These are phyloP conservation scores for Paramormyrops kingsleyae DNA, from an alignment of 2,113 vertebrate species.

Conservation along the genomic window DNA sequence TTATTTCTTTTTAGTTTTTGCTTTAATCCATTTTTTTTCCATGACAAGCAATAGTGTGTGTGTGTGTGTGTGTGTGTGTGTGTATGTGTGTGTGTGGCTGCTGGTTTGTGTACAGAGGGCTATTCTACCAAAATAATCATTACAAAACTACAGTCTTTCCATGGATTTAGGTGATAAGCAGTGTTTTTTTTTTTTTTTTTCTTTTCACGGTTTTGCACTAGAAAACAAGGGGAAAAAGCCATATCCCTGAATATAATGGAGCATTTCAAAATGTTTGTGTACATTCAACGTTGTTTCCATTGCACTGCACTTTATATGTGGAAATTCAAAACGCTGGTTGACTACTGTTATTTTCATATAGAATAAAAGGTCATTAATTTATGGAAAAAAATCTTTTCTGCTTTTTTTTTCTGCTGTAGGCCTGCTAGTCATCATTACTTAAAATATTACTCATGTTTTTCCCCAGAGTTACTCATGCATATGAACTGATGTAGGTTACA, in stretches of 20 bases:
- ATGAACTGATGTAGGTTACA: background rate
- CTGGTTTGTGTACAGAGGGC: background rate
- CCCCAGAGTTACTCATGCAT: background rate
- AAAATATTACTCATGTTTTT: background rate
- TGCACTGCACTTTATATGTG: conserved; percentile 54
- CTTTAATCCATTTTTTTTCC: background rate
- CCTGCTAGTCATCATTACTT: background rate
- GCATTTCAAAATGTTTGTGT: conserved; percentile 17
- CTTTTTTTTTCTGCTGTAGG: background rate
- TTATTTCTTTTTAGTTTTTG: background rate
- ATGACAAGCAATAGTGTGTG: background rate
- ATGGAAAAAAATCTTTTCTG: background rate
- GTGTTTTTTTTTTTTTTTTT: background rate
- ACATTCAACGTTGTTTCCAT: conserved; percentile 11
- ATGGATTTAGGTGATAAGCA: background rate
- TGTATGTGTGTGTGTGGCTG: background rate
- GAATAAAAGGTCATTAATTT: conserved; percentile 39
- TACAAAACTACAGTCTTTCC: background rate
- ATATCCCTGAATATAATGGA: conserved; percentile 7
- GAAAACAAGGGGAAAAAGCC: conserved; percentile 7
- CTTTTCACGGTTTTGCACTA: conserved; percentile 1
- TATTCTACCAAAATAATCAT: background rate
- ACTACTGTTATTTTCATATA: conserved; percentile 32
- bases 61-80: background rate
- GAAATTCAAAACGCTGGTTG: conserved; percentile 18